These are phyloP conservation scores for Tetramorium alpestre DNA, from an alignment of 1,140 invertebrate species.

Conservation along the genomic window DNA sequence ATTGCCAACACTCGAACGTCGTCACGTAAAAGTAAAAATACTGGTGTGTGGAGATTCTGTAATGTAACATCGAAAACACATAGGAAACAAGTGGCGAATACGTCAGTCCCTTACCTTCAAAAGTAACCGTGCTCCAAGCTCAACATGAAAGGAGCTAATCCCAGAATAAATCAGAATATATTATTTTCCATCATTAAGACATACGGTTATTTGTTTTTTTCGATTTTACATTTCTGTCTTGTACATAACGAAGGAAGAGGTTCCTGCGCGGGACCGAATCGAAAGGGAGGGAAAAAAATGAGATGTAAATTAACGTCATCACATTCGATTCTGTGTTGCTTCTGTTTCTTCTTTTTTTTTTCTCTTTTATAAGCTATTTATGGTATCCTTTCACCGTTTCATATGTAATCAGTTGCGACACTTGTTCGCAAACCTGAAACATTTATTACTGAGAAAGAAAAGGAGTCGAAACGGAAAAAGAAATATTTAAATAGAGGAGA, in stretches of 20 bases:
- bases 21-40: conserved; percentile 80
- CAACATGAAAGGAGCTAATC: conserved; percentile 87
- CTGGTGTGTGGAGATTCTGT: conserved; percentile 82
- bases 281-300: conserved; percentile 61
- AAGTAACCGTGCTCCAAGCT: conserved; percentile 87
- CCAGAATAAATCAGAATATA: conserved; percentile 87
- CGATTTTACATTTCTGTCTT: conserved; percentile 77
- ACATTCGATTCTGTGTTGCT: conserved; percentile 8
- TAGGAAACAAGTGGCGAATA: conserved; percentile 85
- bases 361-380: conserved; percentile 31
- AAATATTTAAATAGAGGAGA: conserved; percentile 60
- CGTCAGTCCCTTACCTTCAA: conserved; percentile 87
- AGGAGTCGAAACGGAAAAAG: conserved; percentile 65
- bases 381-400: conserved; percentile 21
- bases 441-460: conserved; percentile 60
- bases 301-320: conserved; percentile 46
- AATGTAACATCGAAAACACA: conserved; percentile 85
- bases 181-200: conserved; percentile 85
- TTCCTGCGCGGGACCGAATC: conserved; percentile 52
- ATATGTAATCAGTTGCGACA: conserved; percentile 43
- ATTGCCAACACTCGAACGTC: conserved; percentile 80
- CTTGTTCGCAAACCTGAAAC: conserved; percentile 62
- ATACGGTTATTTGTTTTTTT: conserved; percentile 74
- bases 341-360: conserved; percentile 34
- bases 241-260: conserved; percentile 69